Evolutionary conservation across 1,140 invertebrate species (phyloP), one percentile per base, ranked within the genome.

Genomic region (Drosophila pandora): DNA sequence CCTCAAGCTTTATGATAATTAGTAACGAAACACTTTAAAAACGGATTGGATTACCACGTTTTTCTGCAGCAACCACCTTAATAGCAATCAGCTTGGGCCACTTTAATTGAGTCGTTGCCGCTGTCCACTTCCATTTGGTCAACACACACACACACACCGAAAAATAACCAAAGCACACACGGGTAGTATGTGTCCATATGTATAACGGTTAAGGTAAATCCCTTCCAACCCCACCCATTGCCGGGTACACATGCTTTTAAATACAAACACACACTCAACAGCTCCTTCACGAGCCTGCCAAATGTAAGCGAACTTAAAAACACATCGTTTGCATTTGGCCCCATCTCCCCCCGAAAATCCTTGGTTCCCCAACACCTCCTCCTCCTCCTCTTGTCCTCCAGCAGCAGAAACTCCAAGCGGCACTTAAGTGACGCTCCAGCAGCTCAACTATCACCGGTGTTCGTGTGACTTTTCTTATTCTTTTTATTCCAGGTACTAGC

Each of bases 241-340:
- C 55, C 48, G 25, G 12, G 7, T 32, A 57, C 48, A 82, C 57
- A 76, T 71, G 76, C 79, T 83, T 83, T 83, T 84, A 84, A 84
- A 84, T 57, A 81, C 69, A 65, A 79, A 76, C 72, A 61, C 70
- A 76, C 63, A 75, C 82, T 78, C 78, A 61, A 82, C 58, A 58
- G 67, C 68, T 76, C 75, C 73, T 77, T 65, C 77, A 81, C 65
- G 61, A 59, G 83, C 55, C 81, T 81, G 77, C 79, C 82, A 87
- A 85, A 81, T 87, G 82, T 87, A 88, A 87, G 83, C 83, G 82
- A 88, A 87, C 83, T 87, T 87, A 87, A 87, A 76, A 87, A 87
- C 82, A 87, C 82, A 78, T 87, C 82, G 82, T 87, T 88, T 87
- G 82, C 82, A 87, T 87, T 87, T 87, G 71, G 64, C 32, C 32